A percentile compares a stretch with the other conserved stretches of the same genome.
phyloP scores from a whole-genome alignment of 2,888 invertebrate genomes.

The Caenorhabditis zanzibari region DNA sequence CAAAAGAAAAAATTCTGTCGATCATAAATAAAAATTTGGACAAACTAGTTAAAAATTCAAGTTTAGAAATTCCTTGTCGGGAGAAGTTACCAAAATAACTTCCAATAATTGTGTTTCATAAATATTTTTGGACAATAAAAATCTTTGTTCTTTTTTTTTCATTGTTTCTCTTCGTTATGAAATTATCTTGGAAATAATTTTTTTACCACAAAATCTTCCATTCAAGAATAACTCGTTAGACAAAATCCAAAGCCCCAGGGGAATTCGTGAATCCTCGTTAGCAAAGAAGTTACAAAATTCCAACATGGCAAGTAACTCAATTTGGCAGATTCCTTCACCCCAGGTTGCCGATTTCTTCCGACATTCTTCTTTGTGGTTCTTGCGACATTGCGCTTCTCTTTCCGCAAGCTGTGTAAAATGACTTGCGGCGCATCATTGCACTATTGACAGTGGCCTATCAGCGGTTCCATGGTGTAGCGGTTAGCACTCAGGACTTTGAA shows the following conservation, averaged over 20 bases:
- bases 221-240: not conserved
- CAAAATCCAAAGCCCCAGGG: slow-evolving; percentile 14
- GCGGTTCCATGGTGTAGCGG: slow-evolving; percentile 75
- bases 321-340: slow-evolving; percentile 51
- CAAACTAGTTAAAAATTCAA: not conserved
- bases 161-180: slow-evolving; percentile 7
- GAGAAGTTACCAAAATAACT: not conserved
- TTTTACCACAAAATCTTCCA: not conserved
- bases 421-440: slow-evolving; percentile 6
- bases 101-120: not conserved
- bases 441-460: not conserved
- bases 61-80: not conserved
- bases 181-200: slow-evolving; percentile 16
- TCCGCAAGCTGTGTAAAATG: not conserved
- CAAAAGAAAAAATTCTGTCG: no score
- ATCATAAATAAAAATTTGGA: no score
- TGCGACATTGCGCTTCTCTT: slow-evolving; percentile 24
- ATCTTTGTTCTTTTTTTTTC: slow-evolving; percentile 1
- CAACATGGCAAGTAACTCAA: slow-evolving; percentile 52
- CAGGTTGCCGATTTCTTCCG: slow-evolving; percentile 34
- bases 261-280: slow-evolving; percentile 46
- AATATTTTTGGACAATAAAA: not conserved
- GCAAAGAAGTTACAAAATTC: slow-evolving; percentile 25
- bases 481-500: slow-evolving; percentile 77
- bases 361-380: not conserved